Evolutionary conservation across 2,888 invertebrate genomes (phyloP), one percentile per base, ranked within the genome.

Genomic region (Acleris cristana): DNA sequence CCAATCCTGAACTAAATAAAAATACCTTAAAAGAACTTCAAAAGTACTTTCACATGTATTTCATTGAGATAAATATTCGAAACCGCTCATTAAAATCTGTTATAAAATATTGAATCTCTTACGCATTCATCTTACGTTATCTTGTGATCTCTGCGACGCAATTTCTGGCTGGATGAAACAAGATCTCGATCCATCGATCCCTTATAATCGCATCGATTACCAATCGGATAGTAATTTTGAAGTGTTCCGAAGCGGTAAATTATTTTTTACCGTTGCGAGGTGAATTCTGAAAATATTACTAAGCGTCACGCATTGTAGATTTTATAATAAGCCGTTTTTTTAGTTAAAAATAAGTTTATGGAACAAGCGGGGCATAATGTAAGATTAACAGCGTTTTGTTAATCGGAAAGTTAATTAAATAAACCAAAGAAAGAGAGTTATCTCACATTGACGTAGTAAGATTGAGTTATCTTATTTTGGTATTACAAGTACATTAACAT

Each of bases 221-320:
- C 45, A 66, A 61, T 61, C 61, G 34, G 55, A 44, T 52, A 51
- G 56, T 62, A 30, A 62, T 62, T 62, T 57, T 61, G 51, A 56
- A 65, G 66, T 52, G 52, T 62, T 51, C 56, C 61, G 66, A 34
- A 66, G 66, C 61, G 56, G 45, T 66, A 66, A 66, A 66, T 57
- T 66, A 62, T 62, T 55, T 34, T 65, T 52, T 66, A 66, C 66
- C 56, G 66, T 66, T 66, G 34, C 7, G 8, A 23, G 45, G 16
- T 10, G 2, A 45, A 4, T 14, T 57, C 26, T n/a, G 52, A 52
- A 52, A 61, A 57, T 45, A 66, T 53, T 52, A 21, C 45, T 62
- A 45, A 52, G n/a, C 45, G 52, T 40, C 59, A 49, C 56, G 30
- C 40, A 40, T 26, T 56, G 40, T n/a, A 44, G 19, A 40, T 57